Percentiles rank a stretch among this genome's conserved stretches.
Evolutionary conservation across 2,888 invertebrate species (phyloP).

Genomic region (Apamea monoglypha): DNA sequence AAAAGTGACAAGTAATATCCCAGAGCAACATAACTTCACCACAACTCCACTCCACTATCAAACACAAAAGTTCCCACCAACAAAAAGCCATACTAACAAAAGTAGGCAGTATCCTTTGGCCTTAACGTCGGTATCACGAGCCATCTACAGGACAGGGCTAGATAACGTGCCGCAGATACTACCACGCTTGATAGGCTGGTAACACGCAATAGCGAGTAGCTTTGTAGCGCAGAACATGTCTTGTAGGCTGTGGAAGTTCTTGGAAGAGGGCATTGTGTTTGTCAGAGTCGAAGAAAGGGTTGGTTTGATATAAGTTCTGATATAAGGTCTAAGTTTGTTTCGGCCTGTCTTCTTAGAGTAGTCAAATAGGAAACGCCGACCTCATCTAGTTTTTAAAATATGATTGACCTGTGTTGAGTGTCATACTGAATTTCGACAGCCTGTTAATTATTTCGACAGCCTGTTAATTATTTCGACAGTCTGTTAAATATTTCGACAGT

Average conservation of each 20-base stretch:
- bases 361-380: too few relatives aligned
- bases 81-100: conserved; percentile 41
- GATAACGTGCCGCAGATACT: conserved; percentile 65
- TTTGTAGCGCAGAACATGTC: conserved; percentile 18
- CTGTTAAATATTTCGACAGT: too few relatives aligned
- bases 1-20: too few relatives aligned
- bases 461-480: too few relatives aligned
- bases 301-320: background rate
- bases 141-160: conserved; percentile 63
- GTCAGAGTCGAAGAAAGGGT: background rate
- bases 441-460: too few relatives aligned
- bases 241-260: conserved; percentile 11
- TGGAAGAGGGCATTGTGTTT: conserved; percentile 24
- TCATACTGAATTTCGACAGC: too few relatives aligned
- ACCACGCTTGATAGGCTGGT: conserved; percentile 61
- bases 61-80: conserved; percentile 44
- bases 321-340: too few relatives aligned
- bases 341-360: too few relatives aligned
- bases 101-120: conserved; percentile 48
- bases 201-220: conserved; percentile 60
- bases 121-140: conserved; percentile 51
- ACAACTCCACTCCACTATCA: background rate
- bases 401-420: too few relatives aligned
- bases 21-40: background rate
- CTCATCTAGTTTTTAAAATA: too few relatives aligned